A percentile compares a stretch with the other conserved stretches of the same genome.
These are phyloP conservation scores for Eupeodes luniger DNA, from an alignment of 2,888 invertebrate species.

Conservation along the genomic window DNA sequence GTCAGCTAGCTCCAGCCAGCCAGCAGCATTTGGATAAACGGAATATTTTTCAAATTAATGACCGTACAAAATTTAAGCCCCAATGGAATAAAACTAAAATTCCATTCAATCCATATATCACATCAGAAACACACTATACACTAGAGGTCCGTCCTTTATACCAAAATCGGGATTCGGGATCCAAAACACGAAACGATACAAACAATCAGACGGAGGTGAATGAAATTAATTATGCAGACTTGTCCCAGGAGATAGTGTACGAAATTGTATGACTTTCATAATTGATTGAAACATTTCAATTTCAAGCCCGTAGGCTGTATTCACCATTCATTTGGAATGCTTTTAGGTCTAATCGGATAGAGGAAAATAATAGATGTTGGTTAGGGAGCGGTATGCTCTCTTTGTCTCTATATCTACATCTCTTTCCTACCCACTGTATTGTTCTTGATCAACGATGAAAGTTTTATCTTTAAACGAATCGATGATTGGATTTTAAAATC, in stretches of 20 bases:
- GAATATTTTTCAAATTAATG: slow-evolving; percentile 73
- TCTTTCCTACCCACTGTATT: not conserved
- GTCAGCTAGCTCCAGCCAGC: not conserved
- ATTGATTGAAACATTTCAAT: slow-evolving; percentile 64
- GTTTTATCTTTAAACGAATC: slow-evolving; percentile 54
- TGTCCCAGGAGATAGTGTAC: slow-evolving; percentile 44
- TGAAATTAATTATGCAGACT: slow-evolving; percentile 68
- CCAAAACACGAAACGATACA: slow-evolving; percentile 57
- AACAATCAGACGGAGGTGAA: slow-evolving; percentile 57
- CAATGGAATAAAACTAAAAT: slow-evolving; percentile 44
- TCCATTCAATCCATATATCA: slow-evolving; percentile 24
- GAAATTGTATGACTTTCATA: slow-evolving; percentile 47
- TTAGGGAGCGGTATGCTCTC: not conserved
- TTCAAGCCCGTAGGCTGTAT: slow-evolving; percentile 28
- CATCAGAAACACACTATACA: too few species aligned
- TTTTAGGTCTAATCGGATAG: slow-evolving; percentile 52
- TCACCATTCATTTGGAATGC: not conserved
- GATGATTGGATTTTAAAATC: slow-evolving; percentile 67
- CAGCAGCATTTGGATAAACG: slow-evolving; percentile 44
- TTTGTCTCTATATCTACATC: too few species aligned
- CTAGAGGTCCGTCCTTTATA: not conserved
- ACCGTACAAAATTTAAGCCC: slow-evolving; percentile 26
- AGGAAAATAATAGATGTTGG: slow-evolving; percentile 52
- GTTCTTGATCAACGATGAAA: slow-evolving; percentile 26
- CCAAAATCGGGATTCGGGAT: slow-evolving; percentile 24